phyloP scores from a whole-genome alignment of 2,797 vertebrate species.

The Thalassophryne amazonica region DNA sequence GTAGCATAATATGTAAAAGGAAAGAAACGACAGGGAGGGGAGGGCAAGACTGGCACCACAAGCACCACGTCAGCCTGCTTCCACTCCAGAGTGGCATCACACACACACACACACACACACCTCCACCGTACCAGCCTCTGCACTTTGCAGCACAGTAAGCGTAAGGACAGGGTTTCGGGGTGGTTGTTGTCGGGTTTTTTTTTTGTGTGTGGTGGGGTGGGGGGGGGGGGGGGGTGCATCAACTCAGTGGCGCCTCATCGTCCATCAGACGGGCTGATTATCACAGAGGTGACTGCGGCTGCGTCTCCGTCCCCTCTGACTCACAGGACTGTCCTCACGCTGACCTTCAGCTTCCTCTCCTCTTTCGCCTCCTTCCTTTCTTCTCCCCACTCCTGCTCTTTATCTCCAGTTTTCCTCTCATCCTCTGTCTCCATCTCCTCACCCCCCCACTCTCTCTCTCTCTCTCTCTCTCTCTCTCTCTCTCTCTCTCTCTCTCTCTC shows the following conservation, averaged over 20 bases:
- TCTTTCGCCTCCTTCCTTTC: conserved; percentile 24
- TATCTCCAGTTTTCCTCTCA: conserved; percentile 22
- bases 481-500: conserved; percentile 26
- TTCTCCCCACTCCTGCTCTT: conserved; percentile 16
- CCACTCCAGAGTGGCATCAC: conserved; percentile 62
- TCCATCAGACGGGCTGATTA: conserved; percentile 70
- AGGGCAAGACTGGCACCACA: conserved; percentile 68
- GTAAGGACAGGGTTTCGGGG: conserved; percentile 60
- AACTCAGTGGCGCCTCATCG: conserved; percentile 71
- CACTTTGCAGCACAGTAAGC: conserved; percentile 69
- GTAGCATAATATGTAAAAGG: conserved; percentile 67
- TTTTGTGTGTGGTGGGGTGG: too few species aligned
- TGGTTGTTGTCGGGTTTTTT: too few species aligned
- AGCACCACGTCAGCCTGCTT: conserved; percentile 66
- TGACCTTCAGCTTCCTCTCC: conserved; percentile 64
- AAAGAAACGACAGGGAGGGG: conserved; percentile 42
- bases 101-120: background rate
- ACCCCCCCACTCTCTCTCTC: background rate
- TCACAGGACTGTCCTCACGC: conserved; percentile 65
- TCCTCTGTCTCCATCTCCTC: conserved; percentile 20
- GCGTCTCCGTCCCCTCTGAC: conserved; percentile 48
- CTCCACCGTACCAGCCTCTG: conserved; percentile 60
- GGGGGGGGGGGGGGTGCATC: too few species aligned
- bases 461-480: conserved; percentile 16
- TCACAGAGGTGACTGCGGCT: conserved; percentile 74